Percentiles rank a stretch among this genome's conserved stretches.
Conservation (phyloP, 2,888 invertebrate genomes). For the Pocota personata region DNA sequence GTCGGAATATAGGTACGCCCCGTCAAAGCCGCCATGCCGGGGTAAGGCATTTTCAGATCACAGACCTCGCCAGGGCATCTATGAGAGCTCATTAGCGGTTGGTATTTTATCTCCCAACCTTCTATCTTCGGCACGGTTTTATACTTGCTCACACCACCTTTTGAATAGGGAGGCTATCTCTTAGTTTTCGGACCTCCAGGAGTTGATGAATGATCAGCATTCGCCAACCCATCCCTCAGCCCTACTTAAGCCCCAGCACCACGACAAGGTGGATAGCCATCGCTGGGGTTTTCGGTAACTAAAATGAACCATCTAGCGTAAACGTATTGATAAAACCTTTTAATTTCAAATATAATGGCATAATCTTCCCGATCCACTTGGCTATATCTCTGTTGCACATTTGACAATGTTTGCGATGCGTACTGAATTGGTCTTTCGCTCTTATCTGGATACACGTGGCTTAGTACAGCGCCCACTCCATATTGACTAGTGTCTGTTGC, state of each 20-base stretch:
- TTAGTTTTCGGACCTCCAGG: no score
- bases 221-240: no score
- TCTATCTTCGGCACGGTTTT: no score
- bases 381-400: conserved; percentile 61
- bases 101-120: no score
- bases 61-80: no score
- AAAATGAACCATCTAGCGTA: conserved; percentile 80
- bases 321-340: conserved; percentile 80
- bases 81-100: no score
- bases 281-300: conserved; percentile 75
- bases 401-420: conserved; percentile 48
- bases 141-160: no score
- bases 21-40: no score
- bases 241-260: conserved; percentile 66
- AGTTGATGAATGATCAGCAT: no score
- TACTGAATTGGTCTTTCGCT: conserved; percentile 42
- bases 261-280: conserved; percentile 61
- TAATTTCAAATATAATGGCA: conserved; percentile 78
- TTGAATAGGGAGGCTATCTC: no score
- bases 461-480: conserved; percentile 24
- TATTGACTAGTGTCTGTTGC: conserved; percentile 15
- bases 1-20: no score
- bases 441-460: conserved; percentile 44
- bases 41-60: no score
- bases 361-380: conserved; percentile 76